Base-by-base conservation (phyloP, 2,888 invertebrate genomes). In the Acanthopleura granulata region DNA sequence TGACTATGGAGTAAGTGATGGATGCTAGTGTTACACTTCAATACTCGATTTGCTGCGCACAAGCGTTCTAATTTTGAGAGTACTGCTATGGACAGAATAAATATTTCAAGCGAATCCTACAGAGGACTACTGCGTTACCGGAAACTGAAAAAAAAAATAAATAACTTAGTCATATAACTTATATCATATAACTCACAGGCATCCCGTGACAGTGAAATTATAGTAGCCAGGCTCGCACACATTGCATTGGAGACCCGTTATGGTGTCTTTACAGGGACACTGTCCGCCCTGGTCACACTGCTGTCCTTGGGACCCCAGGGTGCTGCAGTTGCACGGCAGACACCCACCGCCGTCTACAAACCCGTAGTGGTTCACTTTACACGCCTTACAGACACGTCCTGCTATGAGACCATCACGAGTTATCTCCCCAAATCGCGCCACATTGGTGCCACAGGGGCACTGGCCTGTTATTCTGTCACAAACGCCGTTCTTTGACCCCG, bases 201-300 rank as follows among this genome's bases (percentile, higher is more conserved):
- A 78, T 89, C 97, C 97, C 27, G 94, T 94, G 9, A 94, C 93
- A 9, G 94, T 93, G 66, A 95, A 92, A 83, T 96, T 94, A 66
- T 72, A 79, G 74, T 74, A 82, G 0, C 73, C 75, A 0, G 73
- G 69, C 22, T 71, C 25, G 62, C 82, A 82, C 22, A 51, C 25
- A 72, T 79, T 77, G 73, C 82, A 82, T 29, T 72, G 72, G 18
- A 49, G 51, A 18, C 80, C 80, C 11, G 72, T 74, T 61, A 81
- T 76, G 4, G 78, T 78, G 3, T 62, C 72, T 62, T 77, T 79
- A 73, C 82, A 82, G 22, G 66, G 71, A 50, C 82, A 82, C 69
- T 66, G 73, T 6, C 85, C 85, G 15, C 22, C 0, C 40, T 49
- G 50, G 22, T 69, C 75, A 72, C 85, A 85, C 76, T 85, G 85